A percentile compares a stretch with the other conserved stretches of the same genome.
Conservation (phyloP, 2,113 vertebrate species). For the Vulpes ferrilata region DNA sequence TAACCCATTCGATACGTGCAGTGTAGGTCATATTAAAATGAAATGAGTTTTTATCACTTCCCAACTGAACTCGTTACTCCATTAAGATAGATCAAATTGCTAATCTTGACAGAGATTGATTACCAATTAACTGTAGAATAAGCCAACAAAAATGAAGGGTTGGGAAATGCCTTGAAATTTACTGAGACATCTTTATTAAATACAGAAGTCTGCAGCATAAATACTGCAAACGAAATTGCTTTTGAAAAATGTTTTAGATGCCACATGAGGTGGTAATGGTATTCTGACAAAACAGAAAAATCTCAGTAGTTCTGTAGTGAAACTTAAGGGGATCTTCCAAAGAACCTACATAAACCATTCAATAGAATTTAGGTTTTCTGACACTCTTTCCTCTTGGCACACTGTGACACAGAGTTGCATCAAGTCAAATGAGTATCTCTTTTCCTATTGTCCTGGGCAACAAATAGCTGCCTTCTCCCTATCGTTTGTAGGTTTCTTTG, state of each 20-base stretch:
- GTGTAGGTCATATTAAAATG: slow-evolving; percentile 70
- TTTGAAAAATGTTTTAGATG: slow-evolving; percentile 74
- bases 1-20: slow-evolving; percentile 47
- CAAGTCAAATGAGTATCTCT: slow-evolving; percentile 82
- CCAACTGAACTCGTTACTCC: slow-evolving; percentile 71
- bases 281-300: slow-evolving; percentile 78
- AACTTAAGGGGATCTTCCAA: slow-evolving; percentile 88
- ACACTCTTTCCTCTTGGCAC: slow-evolving; percentile 72
- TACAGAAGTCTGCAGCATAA: slow-evolving; percentile 67
- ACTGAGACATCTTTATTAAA: slow-evolving; percentile 84
- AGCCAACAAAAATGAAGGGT: slow-evolving; percentile 75
- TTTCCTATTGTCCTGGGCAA: slow-evolving; percentile 75
- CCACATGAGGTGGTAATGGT: slow-evolving; percentile 69
- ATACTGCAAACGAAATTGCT: slow-evolving; percentile 72
- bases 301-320: slow-evolving; percentile 72
- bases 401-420: slow-evolving; percentile 80
- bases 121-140: slow-evolving; percentile 80
- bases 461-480: slow-evolving; percentile 76
- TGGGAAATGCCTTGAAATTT: slow-evolving; percentile 79
- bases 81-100: slow-evolving; percentile 81
- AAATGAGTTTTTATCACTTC: slow-evolving; percentile 81
- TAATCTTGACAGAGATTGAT: slow-evolving; percentile 85
- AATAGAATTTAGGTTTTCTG: slow-evolving; percentile 75
- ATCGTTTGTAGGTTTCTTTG: slow-evolving; percentile 73
- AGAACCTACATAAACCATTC: slow-evolving; percentile 79